phyloP scores from a whole-genome alignment of 2,113 vertebrate genomes.

The Lontra canadensis region DNA sequence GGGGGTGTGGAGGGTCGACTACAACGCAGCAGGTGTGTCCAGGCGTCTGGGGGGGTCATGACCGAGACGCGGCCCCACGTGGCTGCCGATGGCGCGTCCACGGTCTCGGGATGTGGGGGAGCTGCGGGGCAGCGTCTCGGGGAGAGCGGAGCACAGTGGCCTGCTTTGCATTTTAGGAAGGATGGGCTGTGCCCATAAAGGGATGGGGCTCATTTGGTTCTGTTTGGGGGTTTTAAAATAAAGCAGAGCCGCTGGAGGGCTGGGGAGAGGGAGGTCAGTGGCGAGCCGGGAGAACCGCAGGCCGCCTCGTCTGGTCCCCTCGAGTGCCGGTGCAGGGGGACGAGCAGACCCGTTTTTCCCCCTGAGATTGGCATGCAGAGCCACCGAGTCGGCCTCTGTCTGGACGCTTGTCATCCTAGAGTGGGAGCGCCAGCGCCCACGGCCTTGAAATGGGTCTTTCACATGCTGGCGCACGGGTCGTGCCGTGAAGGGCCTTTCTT shows the following conservation, averaged over 20 bases:
- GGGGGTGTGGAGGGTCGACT: constrained; percentile 85
- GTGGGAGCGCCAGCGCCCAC: not conserved
- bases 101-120: not conserved
- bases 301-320: fast-evolving
- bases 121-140: not conserved
- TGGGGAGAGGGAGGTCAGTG: not conserved
- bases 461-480: not conserved
- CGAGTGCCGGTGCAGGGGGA: fast-evolving
- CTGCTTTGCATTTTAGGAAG: not conserved
- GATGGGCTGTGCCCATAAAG: not conserved
- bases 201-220: not conserved
- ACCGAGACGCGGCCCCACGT: not conserved
- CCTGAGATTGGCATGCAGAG: not conserved
- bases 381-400: not conserved
- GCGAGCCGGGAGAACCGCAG: fast-evolving
- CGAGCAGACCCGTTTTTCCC: fast-evolving
- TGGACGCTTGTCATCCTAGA: not conserved
- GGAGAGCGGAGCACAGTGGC: fast-evolving
- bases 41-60: no score
- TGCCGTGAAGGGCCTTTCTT: not conserved
- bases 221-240: not conserved
- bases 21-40: constrained; percentile 84
- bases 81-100: not conserved
- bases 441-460: no score
- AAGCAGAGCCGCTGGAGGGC: not conserved